phyloP scores from a whole-genome alignment of 2,797 vertebrate species.

The Sarcophilus harrisii region DNA sequence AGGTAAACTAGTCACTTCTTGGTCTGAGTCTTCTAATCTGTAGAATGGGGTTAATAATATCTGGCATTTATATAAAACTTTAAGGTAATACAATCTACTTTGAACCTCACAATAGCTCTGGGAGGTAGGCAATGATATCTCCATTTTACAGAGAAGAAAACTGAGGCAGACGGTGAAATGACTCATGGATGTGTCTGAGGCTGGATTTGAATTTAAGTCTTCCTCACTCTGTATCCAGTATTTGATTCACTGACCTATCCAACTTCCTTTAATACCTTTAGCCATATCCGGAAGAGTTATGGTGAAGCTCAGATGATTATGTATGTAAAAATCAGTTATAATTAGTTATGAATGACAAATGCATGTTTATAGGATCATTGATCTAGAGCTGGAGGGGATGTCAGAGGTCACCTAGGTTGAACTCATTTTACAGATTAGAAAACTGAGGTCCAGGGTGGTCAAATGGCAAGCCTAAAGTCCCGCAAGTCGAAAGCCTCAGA shows the following conservation, averaged over 20 bases:
- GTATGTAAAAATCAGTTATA: background rate
- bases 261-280: background rate
- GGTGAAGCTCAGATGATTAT: background rate
- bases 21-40: background rate
- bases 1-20: background rate
- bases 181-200: background rate
- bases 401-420: background rate
- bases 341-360: conserved; percentile 20
- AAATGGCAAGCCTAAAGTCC: background rate
- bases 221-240: background rate
- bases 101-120: background rate
- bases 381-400: background rate
- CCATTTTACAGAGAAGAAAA: background rate
- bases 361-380: conserved; percentile 9
- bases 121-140: background rate
- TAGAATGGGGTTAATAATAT: background rate
- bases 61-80: background rate
- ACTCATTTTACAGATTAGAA: background rate
- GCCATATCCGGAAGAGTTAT: background rate
- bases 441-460: background rate
- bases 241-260: background rate
- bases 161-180: background rate
- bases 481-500: background rate
- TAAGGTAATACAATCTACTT: background rate
- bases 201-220: background rate